Conservation (phyloP, 2,113 vertebrate species). For the Barbus barbus region DNA sequence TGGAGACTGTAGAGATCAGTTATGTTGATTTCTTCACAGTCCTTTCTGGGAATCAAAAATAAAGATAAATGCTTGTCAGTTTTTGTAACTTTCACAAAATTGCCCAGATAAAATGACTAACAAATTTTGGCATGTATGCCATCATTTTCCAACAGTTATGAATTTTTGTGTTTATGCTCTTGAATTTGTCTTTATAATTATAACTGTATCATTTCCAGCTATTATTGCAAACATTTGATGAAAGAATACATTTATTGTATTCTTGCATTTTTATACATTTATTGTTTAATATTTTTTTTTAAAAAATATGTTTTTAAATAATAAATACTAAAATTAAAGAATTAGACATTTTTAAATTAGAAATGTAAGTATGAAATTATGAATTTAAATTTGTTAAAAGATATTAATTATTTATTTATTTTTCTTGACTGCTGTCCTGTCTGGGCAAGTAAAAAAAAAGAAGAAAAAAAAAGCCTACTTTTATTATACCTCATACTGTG, state of each 20-base stretch:
- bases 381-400: neutral
- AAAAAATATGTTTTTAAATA: neutral
- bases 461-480: too few species aligned
- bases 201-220: neutral
- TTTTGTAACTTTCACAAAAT: neutral
- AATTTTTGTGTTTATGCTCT: neutral
- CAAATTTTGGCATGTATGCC: neutral
- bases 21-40: neutral
- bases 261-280: neutral
- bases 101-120: neutral
- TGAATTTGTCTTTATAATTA: neutral
- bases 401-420: too few species aligned
- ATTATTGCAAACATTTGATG: neutral
- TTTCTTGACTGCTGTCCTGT: too few species aligned
- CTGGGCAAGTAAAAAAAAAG: too few species aligned
- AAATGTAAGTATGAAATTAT: neutral
- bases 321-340: neutral
- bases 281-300: neutral
- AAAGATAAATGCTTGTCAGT: neutral
- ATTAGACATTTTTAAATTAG: neutral
- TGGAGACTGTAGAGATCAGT: neutral
- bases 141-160: neutral
- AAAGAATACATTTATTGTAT: neutral
- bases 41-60: neutral
- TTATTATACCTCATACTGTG: too few species aligned